Conservation (phyloP, 2,888 invertebrate species). For the Eristalinus sepulchralis region DNA sequence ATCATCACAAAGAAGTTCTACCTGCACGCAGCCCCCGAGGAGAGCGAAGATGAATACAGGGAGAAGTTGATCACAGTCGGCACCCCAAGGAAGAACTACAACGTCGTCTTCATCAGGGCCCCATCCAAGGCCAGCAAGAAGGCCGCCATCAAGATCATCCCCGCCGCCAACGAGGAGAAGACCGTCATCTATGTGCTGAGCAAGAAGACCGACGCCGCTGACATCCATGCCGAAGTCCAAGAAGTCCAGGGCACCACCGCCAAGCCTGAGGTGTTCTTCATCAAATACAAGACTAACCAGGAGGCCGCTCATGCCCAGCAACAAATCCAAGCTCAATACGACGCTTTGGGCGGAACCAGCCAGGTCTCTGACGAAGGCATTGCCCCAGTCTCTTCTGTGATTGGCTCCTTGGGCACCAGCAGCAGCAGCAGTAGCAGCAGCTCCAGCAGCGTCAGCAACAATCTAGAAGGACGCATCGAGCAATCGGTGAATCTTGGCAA, state of each 20-base stretch:
- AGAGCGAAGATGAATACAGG: conserved; percentile 76
- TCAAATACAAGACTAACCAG: conserved; percentile 80
- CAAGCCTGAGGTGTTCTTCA: conserved; percentile 81
- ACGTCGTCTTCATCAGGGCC: conserved; percentile 81
- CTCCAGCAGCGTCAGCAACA: conserved; percentile 13
- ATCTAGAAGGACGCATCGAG: conserved; percentile 47
- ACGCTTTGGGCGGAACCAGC: conserved; percentile 79
- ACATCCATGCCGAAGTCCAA: conserved; percentile 78
- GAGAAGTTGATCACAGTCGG: conserved; percentile 79
- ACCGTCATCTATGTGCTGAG: conserved; percentile 80
- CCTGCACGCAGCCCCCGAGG: conserved; percentile 80
- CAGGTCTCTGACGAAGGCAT: conserved; percentile 79
- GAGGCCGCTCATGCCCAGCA: conserved; percentile 80
- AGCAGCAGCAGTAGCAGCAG: neutral
- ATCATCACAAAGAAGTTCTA: conserved; percentile 80
- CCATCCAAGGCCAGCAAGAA: conserved; percentile 77
- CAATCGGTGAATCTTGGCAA: conserved; percentile 24
- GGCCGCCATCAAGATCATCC: conserved; percentile 77
- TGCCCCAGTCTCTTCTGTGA: conserved; percentile 79
- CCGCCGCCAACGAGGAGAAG: conserved; percentile 80
- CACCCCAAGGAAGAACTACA: conserved; percentile 79
- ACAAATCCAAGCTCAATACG: conserved; percentile 80
- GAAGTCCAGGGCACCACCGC: conserved; percentile 77
- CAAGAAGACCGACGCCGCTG: conserved; percentile 78
- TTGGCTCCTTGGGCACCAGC: conserved; percentile 77